These are phyloP conservation scores for Sepiola atlantica DNA, from an alignment of 2,888 invertebrate genomes.

Conservation along the genomic window DNA sequence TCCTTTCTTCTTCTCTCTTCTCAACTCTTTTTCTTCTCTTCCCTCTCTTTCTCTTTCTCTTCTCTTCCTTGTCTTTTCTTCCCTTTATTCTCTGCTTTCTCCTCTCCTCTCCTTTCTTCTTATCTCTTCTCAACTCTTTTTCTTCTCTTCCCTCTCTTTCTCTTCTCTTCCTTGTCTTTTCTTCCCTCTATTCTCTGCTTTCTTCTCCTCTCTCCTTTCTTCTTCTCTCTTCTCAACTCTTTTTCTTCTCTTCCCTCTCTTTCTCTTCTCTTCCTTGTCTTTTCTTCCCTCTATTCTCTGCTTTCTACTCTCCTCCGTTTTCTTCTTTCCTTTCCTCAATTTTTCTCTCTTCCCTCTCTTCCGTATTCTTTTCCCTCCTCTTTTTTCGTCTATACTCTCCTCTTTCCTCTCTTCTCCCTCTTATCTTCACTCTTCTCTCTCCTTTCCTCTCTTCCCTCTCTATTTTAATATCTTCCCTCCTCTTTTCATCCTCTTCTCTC, in stretches of 20 bases:
- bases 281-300: constrained; percentile 37
- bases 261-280: constrained; percentile 38
- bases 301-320: neutral
- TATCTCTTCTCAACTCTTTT: constrained; percentile 49
- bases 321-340: constrained; percentile 3
- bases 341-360: neutral
- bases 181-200: constrained; percentile 38
- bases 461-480: too few relatives aligned
- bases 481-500: neutral
- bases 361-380: constrained; percentile 49
- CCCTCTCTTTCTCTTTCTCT: constrained; percentile 49
- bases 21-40: constrained; percentile 49
- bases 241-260: constrained; percentile 46
- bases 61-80: neutral
- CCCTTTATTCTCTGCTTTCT: constrained; percentile 18
- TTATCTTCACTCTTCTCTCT: constrained; percentile 37
- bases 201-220: neutral
- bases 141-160: constrained; percentile 48
- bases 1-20: constrained; percentile 48
- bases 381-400: constrained; percentile 51
- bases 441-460: neutral
- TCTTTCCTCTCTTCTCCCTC: constrained; percentile 49
- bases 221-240: constrained; percentile 38
- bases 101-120: constrained; percentile 48
- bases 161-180: constrained; percentile 49